Base-by-base conservation (phyloP, 2,888 invertebrate genomes). In the Orchesellides sinensis region DNA sequence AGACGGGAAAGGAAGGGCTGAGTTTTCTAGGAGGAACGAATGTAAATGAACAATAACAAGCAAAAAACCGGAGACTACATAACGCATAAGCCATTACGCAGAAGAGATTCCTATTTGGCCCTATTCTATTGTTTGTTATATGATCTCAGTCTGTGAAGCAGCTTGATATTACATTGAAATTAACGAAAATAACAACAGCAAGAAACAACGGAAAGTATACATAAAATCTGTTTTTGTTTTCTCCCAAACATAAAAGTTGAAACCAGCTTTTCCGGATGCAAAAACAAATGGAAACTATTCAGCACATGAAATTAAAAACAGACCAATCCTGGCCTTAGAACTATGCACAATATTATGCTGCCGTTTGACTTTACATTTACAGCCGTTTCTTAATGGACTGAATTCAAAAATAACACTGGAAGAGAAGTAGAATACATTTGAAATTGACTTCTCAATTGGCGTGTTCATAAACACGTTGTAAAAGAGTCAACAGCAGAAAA, bases 221-320 rank as follows among this genome's bases (percentile, higher is more conserved):
- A 49, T 17, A 4, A 54, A 54, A 14, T 12, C 25, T 54, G 54
- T 54, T 54, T 54, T n/a, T n/a, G n/a, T n/a, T n/a, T 54, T 21
- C 54, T 19, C 21, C 4, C 14, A 25, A 54, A 12, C 49, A 17
- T 21, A 21, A 52, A 52, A 17, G 17, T 59, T 29, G 59, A 32
- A 59, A 32, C 59, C 59, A 59, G 32, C 59, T 59, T 56, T 59
- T 59, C 59, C 59, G 59, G 59, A 32, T 29, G 59, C 23, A 17
- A 29, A 32, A 8, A 59, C 14, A 25, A 40, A 14, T n/a, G n/a
- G n/a, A n/a, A n/a, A 40, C 40, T n/a, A 40, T 40, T 40, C 14
- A 40, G 40, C 40, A 40, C n/a, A n/a, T n/a, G n/a, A n/a, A n/a
- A n/a, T n/a, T n/a, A n/a, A n/a, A n/a, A n/a, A n/a, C n/a, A n/a